Evolutionary conservation across 1,140 invertebrate genomes (phyloP), one percentile per base, ranked within the genome.

Genomic region (Stegodyphus dumicola): DNA sequence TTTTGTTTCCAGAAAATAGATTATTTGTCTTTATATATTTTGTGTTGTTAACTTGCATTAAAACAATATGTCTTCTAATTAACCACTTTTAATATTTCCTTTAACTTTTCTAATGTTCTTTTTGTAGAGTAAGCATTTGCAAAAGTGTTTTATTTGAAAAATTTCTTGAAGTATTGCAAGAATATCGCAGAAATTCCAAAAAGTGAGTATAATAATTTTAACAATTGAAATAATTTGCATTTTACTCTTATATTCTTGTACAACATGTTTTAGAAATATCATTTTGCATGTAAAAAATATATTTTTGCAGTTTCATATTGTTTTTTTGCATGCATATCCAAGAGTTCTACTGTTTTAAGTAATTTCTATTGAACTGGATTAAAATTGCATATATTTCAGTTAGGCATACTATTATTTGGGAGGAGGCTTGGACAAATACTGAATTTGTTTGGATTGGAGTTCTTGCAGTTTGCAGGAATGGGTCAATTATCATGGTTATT

Each of bases 101-200:
- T 7, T 13, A n/a, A 13, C 9, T 69, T 69, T 13, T 69, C 7
- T 17, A 69, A 69, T 18, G 2, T 17, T 33, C 9, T 69, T 13
- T n/a, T 6, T 78, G 11, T 15, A 85, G 81, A 51, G 49, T 85
- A n/a, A 70, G 81, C 56, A 51, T 85, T 70, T 85, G 81, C 64
- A 85, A 77, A 76, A 76, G 52, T 69, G 10, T 17, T 6, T 51
- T 85, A 15, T 67, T 85, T 67, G 51, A 76, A 70, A 54, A 76
- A 4, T 85, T 85, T 33, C 18, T 77, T 7, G 33, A 76, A 17
- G 53, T 70, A 10, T 70, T 70, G 48, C 33, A 33, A 33, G 48
- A 49, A 70, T 33, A 48, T 7, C 6, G 56, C 56, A 60, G 56
- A 11, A 11, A 60, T 60, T 2, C 1, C 5, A 60, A 60, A 11